These are phyloP conservation scores for Hipparchia sbordonii DNA, from an alignment of 2,888 invertebrate species.

Conservation along the genomic window DNA sequence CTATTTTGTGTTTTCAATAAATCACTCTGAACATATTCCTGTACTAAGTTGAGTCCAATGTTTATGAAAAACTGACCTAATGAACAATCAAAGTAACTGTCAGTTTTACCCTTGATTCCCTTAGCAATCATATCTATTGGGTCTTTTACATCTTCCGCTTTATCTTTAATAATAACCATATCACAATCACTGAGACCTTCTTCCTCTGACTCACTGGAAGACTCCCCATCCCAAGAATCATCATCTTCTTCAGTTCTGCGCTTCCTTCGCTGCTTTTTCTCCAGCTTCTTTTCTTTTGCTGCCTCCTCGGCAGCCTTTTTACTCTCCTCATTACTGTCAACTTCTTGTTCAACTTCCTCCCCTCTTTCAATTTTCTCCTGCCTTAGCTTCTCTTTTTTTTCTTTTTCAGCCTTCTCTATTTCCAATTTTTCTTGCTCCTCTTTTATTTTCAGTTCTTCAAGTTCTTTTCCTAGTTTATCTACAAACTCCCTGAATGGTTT, in stretches of 20 bases:
- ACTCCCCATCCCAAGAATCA: conserved; percentile 84
- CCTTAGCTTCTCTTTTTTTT: conserved; percentile 70
- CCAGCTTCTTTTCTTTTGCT: conserved; percentile 59
- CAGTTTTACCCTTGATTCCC: conserved; percentile 78
- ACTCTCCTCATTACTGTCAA: conserved; percentile 46
- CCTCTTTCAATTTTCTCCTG: conserved; percentile 65
- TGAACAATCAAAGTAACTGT: conserved; percentile 93
- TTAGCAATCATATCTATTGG: conserved; percentile 69
- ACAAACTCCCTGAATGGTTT: conserved; percentile 90
- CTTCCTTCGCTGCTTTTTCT: conserved; percentile 63
- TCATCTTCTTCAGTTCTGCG: conserved; percentile 80
- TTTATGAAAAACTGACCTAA: conserved; percentile 96
- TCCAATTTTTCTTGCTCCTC: conserved; percentile 66
- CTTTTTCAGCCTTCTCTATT: conserved; percentile 64
- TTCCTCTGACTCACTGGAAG: conserved; percentile 78
- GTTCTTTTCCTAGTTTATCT: conserved; percentile 84
- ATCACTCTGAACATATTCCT: conserved; percentile 96
- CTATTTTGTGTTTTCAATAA: conserved; percentile 93
- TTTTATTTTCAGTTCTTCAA: conserved; percentile 77
- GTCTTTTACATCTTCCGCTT: conserved; percentile 79
- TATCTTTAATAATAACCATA: conserved; percentile 82
- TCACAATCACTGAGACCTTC: conserved; percentile 74
- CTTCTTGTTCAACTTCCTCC: conserved; percentile 54
- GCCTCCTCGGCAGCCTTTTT: conserved; percentile 48
- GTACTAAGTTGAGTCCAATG: conserved; percentile 95